Base-by-base conservation (phyloP, 2,888 invertebrate species). In the Cosmia pyralina region DNA sequence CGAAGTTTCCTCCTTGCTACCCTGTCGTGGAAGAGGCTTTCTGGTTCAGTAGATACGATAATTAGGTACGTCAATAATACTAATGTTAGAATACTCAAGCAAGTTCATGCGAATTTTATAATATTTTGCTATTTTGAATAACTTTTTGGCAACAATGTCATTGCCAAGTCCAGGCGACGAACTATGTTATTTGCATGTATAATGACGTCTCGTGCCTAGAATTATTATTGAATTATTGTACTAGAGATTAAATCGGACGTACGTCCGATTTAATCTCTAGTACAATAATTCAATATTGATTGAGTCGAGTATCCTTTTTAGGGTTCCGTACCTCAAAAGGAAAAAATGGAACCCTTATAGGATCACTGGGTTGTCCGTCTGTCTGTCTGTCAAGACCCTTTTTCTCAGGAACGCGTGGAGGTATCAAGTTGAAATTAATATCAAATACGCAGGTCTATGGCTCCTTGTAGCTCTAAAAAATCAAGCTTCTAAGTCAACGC, bases 1-100 rank as follows among this genome's bases (percentile, higher is more conserved):
- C 90, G 85, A 90, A 92, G 92, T 94, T 95, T 93, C 93, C 93
- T 92, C 92, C 92, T 91, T 84, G 88, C 88, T 84, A 82, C 87
- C 84, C 85, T 86, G 85, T 90, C 84, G 83, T 82, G 84, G 86
- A 84, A 86, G 81, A 91, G 90, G 90, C 87, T 90, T 92, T 90
- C 87, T 90, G 89, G 88, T 88, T 90, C 88, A 90, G 83, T 88
- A 88, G 83, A 87, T 81, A 83, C 77, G 64, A 81, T 85, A 85
- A 88, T 90, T 86, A 28, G 28, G 3, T 28, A 77, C 64, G 66
- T 78, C 65, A 80, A 70, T 72, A 75, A 78, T 71, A 79, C 71
- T 73, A 69, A 62, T 63, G 59, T 52, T 50, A 72, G 55, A 70
- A 62, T 69, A 62, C 19, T 76, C 50, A 44, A 66, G 48, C 57